phyloP scores from a whole-genome alignment of 2,113 vertebrate genomes.

The Elanoides forficatus region DNA sequence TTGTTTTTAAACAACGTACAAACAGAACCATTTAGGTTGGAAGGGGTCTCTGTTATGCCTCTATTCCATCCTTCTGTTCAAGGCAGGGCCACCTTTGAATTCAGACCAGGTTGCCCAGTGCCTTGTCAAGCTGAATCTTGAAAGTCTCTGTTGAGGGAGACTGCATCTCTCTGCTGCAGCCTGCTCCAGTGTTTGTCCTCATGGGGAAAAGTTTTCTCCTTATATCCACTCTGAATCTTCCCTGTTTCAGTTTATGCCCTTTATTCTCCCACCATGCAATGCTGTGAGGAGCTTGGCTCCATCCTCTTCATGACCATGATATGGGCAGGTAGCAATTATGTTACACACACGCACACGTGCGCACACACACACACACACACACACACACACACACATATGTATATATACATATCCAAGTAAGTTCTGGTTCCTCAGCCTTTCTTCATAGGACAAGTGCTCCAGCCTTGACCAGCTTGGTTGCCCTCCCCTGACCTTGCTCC shows the following conservation, averaged over 20 bases:
- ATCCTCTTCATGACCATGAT: neutral
- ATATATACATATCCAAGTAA: neutral
- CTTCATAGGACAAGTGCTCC: neutral
- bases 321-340: neutral
- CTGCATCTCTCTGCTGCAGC: neutral
- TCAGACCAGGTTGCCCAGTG: neutral
- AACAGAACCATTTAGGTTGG: neutral
- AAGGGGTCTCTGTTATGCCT: neutral
- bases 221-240: neutral
- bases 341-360: neutral
- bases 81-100: neutral
- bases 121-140: neutral
- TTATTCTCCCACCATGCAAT: neutral
- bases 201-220: neutral
- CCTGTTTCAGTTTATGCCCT: neutral
- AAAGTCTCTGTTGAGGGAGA: neutral
- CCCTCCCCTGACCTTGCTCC: neutral
- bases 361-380: accelerated
- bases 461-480: neutral
- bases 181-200: neutral
- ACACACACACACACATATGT: accelerated
- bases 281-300: neutral
- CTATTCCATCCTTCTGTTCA: neutral
- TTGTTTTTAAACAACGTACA: neutral
- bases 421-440: neutral